These are phyloP conservation scores for Salvelinus fontinalis DNA, from an alignment of 2,113 vertebrate species.

Conservation along the genomic window DNA sequence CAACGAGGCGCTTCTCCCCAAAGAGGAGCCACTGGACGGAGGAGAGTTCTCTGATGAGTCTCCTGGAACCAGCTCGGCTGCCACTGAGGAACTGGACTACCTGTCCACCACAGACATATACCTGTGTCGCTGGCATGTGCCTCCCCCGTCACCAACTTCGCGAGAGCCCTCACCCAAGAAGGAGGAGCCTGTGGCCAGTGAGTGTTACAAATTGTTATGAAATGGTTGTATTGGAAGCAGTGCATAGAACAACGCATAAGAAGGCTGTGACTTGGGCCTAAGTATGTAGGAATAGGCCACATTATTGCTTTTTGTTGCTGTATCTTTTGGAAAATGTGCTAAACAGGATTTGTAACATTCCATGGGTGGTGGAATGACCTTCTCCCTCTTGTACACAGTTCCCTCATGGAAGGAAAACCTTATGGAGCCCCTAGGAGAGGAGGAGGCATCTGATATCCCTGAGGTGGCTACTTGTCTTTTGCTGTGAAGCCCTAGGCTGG, in stretches of 20 bases:
- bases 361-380: background rate
- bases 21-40: constrained; percentile 64
- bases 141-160: constrained; percentile 80
- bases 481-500: too few species aligned
- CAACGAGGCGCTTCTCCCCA: background rate
- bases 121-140: constrained; percentile 87
- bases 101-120: constrained; percentile 89
- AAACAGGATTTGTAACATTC: background rate
- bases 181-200: constrained; percentile 88
- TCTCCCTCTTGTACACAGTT: constrained; percentile 62
- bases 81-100: constrained; percentile 82
- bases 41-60: constrained; percentile 66
- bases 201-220: constrained; percentile 47
- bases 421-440: constrained; percentile 82
- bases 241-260: too few species aligned
- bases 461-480: constrained; percentile 70
- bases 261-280: too few species aligned
- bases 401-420: constrained; percentile 86
- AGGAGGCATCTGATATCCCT: constrained; percentile 77
- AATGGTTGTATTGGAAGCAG: background rate
- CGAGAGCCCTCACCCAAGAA: constrained; percentile 85
- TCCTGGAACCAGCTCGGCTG: constrained; percentile 70
- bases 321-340: too few species aligned
- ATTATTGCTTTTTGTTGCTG: too few species aligned
- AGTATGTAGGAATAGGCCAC: too few species aligned